Evolutionary conservation across 1,140 invertebrate species (phyloP).

Genomic region (Diorhabda sublineata): DNA sequence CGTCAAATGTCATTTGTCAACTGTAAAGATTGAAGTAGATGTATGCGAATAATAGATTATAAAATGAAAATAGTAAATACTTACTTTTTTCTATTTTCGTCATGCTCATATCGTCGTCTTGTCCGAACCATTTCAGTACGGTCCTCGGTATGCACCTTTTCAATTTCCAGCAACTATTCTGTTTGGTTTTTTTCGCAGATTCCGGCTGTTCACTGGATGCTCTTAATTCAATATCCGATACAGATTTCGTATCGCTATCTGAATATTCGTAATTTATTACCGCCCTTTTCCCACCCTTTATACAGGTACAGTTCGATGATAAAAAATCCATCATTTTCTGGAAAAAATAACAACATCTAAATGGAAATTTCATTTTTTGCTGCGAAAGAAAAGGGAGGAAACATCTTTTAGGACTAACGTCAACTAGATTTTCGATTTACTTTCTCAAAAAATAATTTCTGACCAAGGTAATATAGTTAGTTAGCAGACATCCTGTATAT

Average conservation of each 20-base stretch:
- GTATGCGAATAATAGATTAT: too few species aligned
- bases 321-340: constrained; percentile 17
- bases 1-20: too few species aligned
- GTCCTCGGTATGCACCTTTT: constrained; percentile 31
- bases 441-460: background rate
- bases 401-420: background rate
- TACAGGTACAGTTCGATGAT: constrained; percentile 27
- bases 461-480: background rate
- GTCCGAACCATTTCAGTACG: constrained; percentile 32
- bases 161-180: constrained; percentile 25
- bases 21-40: too few species aligned
- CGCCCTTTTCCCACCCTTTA: constrained; percentile 22
- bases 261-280: constrained; percentile 30
- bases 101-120: constrained; percentile 57
- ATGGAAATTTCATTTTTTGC: background rate
- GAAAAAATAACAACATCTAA: background rate
- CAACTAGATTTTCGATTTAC: background rate
- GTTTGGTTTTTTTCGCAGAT: constrained; percentile 18
- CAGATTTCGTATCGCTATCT: constrained; percentile 25
- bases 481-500: background rate
- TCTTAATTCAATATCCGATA: constrained; percentile 23
- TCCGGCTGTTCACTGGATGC: constrained; percentile 7
- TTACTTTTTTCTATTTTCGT: constrained; percentile 66
- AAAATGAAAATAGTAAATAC: constrained; percentile 40
- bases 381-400: background rate